Base-by-base conservation (phyloP, 2,113 vertebrate genomes). In the Benitochromis conjunctus region DNA sequence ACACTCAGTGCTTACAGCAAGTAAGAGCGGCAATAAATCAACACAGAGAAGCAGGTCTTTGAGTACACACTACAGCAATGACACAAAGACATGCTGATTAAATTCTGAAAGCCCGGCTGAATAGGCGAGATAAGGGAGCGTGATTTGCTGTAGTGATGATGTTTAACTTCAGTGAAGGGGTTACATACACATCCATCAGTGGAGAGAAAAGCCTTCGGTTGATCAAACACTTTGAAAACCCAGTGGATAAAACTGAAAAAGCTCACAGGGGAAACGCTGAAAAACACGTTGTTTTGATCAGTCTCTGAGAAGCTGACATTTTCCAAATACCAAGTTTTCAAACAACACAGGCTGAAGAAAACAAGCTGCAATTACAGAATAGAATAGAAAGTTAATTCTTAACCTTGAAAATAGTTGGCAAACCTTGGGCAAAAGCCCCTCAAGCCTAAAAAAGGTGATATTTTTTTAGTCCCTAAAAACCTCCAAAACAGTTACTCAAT, bases 91-190 rank as follows among this genome's bases (percentile, higher is more conserved):
- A 74, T 19, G 29, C 81, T 90, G 90, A 93, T 90, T 92, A 82
- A 86, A 93, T 84, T 84, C 85, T 90, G 66, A 91, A 84, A 88
- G 80, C 80, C 83, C 5, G 76, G 80, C 89, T 94, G 91, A 93
- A 89, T 74, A 87, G 86, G 66, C 54, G 9, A 91, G 91, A 93
- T 94, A 92, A 91, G 88, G 24, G 62, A 83, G 56, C 80, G 11
- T 83, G 88, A 92, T 89, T 88, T 79, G 85, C 81, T 90, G 90
- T 83, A 78, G 85, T 60, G 80, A 86, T 74, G 88, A 90, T 90
- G 88, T 89, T 94, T 86, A 86, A 92, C 88, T 90, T 88, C 78
- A 76, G 60, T 64, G 38, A 78, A 81, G 29, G 79, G 81, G 83
- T 82, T 69, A 55, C 58, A 80, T 11, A 55, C 83, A 81, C 43